Evolutionary conservation across 2,888 invertebrate genomes (phyloP).

Genomic region (Mythimna impura): DNA sequence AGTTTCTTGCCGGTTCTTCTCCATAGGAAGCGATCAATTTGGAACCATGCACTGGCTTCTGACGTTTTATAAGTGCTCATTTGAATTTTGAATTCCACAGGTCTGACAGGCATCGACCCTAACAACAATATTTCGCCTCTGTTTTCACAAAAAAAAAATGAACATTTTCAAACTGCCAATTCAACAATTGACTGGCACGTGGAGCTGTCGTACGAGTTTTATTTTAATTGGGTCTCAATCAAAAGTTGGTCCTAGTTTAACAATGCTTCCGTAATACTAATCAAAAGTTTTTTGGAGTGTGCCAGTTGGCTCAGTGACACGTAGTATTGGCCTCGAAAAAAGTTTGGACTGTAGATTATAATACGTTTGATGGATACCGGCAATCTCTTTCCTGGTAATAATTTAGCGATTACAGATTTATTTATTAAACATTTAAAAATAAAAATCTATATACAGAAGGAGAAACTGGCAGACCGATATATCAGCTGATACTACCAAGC

Average conservation of each 20-base stretch:
- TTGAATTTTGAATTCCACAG: too few species aligned
- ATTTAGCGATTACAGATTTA: not conserved
- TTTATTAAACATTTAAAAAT: too few species aligned
- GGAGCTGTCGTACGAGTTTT: conserved; percentile 43
- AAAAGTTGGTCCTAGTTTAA: conserved; percentile 53
- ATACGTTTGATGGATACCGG: not conserved
- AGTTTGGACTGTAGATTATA: not conserved
- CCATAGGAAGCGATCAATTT: too few species aligned
- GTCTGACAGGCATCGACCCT: too few species aligned
- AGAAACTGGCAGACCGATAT: too few species aligned
- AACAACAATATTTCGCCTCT: not conserved
- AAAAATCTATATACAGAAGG: too few species aligned
- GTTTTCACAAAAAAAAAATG: conserved; percentile 20
- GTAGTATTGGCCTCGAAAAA: conserved; percentile 18
- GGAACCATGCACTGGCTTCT: too few species aligned
- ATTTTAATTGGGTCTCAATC: conserved; percentile 58
- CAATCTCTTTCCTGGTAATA: not conserved
- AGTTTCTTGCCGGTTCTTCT: too few species aligned
- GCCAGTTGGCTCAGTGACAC: conserved; percentile 33
- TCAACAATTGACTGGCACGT: conserved; percentile 14
- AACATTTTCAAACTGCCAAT: conserved; percentile 10
- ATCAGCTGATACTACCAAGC: too few species aligned
- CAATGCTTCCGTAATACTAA: conserved; percentile 43
- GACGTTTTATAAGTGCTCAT: too few species aligned
- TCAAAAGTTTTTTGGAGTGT: conserved; percentile 47